A percentile compares a stretch with the other conserved stretches of the same genome.
Conservation (phyloP, 2,113 vertebrate species). For the Nymphicus hollandicus region DNA sequence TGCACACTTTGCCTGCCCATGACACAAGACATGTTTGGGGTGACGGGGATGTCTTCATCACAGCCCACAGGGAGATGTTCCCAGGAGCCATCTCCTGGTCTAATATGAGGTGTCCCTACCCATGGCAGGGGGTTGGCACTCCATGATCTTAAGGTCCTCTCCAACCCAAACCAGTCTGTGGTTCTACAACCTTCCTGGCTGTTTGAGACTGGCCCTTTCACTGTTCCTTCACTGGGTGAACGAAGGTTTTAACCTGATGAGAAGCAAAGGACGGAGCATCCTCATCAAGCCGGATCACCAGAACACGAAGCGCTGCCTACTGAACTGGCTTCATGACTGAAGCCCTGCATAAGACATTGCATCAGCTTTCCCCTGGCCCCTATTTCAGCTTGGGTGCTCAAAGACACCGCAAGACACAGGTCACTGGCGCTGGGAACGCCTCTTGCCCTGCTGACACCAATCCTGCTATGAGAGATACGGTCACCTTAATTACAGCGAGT, state of each 20-base stretch:
- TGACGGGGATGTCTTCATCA: rapidly evolving
- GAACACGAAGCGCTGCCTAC: not conserved
- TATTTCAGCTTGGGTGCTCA: not conserved
- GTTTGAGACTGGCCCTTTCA: rapidly evolving
- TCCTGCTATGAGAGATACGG: not conserved
- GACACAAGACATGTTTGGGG: rapidly evolving
- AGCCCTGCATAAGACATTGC: rapidly evolving
- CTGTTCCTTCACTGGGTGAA: not conserved
- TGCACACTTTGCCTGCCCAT: not conserved
- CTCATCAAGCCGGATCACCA: not conserved
- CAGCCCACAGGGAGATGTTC: not conserved
- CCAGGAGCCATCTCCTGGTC: not conserved
- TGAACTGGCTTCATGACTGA: rapidly evolving
- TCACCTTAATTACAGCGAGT: not conserved
- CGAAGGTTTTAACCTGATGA: not conserved
- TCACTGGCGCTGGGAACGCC: not conserved
- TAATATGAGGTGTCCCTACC: not conserved
- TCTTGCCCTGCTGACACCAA: not conserved
- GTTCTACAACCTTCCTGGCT: not conserved
- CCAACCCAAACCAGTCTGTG: not conserved
- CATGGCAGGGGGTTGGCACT: not conserved
- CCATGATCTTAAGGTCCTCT: not conserved
- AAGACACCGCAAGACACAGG: not conserved
- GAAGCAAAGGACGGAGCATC: not conserved
- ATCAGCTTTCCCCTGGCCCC: not conserved